Evolutionary conservation across 2,113 vertebrate genomes (phyloP).

Genomic region (Stomatorhinus ivindoensis): DNA sequence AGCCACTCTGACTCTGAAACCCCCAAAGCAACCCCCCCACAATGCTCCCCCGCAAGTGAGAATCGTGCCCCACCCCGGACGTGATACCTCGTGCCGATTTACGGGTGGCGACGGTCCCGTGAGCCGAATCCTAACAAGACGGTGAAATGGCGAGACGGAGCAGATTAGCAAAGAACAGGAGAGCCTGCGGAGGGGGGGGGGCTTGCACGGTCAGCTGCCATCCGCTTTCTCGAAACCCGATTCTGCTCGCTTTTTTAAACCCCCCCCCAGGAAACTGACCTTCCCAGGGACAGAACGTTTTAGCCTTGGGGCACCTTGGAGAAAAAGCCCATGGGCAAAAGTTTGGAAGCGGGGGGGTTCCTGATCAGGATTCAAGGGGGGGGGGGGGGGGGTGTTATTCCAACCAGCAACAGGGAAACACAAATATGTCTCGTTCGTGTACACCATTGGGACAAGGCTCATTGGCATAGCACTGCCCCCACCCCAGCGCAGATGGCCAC

Average conservation of each 20-base stretch:
- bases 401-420: neutral
- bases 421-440: neutral
- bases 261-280: neutral
- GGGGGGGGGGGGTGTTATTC: neutral
- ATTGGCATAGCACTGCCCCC: neutral
- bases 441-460: neutral
- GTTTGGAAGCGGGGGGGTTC: neutral
- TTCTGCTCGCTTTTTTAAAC: neutral
- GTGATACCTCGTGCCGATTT: neutral
- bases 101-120: neutral
- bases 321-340: neutral
- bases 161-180: no score
- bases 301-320: neutral
- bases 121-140: neutral
- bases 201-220: neutral
- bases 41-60: neutral
- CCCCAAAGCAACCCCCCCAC: neutral
- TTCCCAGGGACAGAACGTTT: neutral
- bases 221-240: neutral
- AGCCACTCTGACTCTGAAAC: neutral
- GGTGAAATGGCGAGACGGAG: neutral
- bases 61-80: neutral
- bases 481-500: neutral
- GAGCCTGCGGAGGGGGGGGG: neutral
- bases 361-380: neutral